Base-by-base conservation (phyloP, 2,113 vertebrate genomes). In the Dendropsophus ebraccatus region DNA sequence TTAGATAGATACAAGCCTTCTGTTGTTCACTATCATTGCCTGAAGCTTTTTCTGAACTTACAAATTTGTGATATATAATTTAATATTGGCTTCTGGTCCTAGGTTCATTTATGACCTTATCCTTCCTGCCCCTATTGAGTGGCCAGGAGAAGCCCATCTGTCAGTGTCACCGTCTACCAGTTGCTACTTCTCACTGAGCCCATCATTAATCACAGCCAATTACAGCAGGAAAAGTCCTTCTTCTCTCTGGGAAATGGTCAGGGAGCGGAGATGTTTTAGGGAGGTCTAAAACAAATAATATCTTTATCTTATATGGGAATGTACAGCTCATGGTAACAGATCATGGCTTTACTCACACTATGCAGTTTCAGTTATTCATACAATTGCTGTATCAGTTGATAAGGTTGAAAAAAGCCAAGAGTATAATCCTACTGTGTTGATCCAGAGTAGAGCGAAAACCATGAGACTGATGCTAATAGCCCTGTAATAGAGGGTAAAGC, bases 141-240 rank as follows among this genome's bases (percentile, higher is more conserved):
- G 54, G 54, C 85, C 78, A 45, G 67, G 54, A 87, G 85, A 78
- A 47, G 50, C 25, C 75, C 85, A 74, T 87, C 85, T 81, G 85
- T 87, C 85, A 81, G 77, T 81, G 85, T 86, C 85, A 81, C 77
- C 49, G 60, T 87, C 78, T 79, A 76, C 32, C 84, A 79, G 85
- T 81, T 60, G 81, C 37, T 50, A 45, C 65, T n/a, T 41, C 25
- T 32, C 67, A 62, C 77, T 58, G 52, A 81, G 37, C 62, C 67
- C 54, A 6, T 87, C 85, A 87, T 87, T 81, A 81, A 87, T 87
- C 85, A 87, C 77, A 74, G 77, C 67, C 78, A 87, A 81, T 86
- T 87, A 87, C n/a, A 62, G 85, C 10, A 74, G 65, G 21, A 78
- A 74, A 74, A 62, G 69, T 50, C 85, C 77, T 58, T 50, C 50